Evolutionary conservation across 2,888 invertebrate species (phyloP).

Genomic region (Tryphoninae sp.): DNA sequence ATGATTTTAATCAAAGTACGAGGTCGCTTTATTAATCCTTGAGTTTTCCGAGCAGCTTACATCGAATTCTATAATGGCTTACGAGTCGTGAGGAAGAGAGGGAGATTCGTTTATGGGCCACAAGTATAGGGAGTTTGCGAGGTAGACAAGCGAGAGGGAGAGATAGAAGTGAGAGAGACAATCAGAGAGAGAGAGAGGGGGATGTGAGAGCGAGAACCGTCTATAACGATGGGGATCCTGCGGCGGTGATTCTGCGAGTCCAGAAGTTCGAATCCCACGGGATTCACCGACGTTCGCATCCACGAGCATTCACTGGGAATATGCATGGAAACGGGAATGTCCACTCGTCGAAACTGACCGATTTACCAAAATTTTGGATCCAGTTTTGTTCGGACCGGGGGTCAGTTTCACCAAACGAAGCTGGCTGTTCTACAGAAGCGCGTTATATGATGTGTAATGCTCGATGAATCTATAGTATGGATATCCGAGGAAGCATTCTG

Average conservation of each 20-base stretch:
- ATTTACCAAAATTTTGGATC: background rate
- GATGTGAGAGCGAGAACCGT: slow-evolving; percentile 22
- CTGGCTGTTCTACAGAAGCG: background rate
- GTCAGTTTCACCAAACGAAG: slow-evolving; percentile 18
- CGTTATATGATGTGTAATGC: background rate
- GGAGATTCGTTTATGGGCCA: background rate
- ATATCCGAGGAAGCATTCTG: slow-evolving; percentile 11
- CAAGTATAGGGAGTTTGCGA: slow-evolving; percentile 9
- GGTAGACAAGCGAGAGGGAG: background rate
- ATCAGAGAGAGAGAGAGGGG: background rate
- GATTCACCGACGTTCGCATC: slow-evolving; percentile 20
- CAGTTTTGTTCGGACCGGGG: background rate
- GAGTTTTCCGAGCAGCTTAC: slow-evolving; percentile 10
- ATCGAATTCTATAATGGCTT: slow-evolving; percentile 13
- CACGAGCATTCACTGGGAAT: slow-evolving; percentile 19
- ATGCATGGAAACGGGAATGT: slow-evolving; percentile 58
- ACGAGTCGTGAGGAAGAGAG: slow-evolving; percentile 17
- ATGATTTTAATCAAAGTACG: background rate
- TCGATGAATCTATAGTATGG: slow-evolving; percentile 15
- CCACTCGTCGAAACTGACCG: slow-evolving; percentile 36
- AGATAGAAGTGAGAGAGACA: background rate
- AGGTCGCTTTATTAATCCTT: background rate
- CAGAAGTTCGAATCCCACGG: slow-evolving; percentile 40
- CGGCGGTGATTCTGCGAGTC: slow-evolving; percentile 4
- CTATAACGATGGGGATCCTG: slow-evolving; percentile 30